phyloP scores from a whole-genome alignment of 2,888 invertebrate genomes.

The Drosophila maculinotata region DNA sequence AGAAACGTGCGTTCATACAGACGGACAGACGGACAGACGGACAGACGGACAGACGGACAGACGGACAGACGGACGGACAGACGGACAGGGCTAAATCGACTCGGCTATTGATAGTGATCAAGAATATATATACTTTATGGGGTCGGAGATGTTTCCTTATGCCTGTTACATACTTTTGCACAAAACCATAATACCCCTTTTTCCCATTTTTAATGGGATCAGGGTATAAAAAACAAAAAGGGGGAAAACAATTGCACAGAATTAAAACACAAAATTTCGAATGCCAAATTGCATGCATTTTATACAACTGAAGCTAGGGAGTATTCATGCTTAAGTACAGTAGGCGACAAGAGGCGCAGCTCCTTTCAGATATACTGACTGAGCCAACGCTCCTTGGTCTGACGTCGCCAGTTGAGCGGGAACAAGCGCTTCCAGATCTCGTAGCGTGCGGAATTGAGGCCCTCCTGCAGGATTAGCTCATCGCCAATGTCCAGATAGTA shows the following conservation, averaged over 20 bases:
- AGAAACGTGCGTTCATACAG: too few species aligned
- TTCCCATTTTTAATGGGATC: too few species aligned
- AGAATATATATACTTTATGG: too few species aligned
- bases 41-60: too few species aligned
- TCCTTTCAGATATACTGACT: slow-evolving; percentile 63
- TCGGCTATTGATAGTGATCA: too few species aligned
- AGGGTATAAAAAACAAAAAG: slow-evolving; percentile 10
- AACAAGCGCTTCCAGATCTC: slow-evolving; percentile 84
- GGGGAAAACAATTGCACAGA: slow-evolving; percentile 29
- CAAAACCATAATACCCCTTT: too few species aligned
- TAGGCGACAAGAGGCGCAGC: slow-evolving; percentile 27
- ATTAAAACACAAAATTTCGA: slow-evolving; percentile 36
- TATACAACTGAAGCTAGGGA: slow-evolving; percentile 14
- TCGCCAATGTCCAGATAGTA: slow-evolving; percentile 83
- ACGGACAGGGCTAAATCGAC: too few species aligned
- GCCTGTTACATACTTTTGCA: too few species aligned
- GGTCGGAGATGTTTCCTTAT: too few species aligned
- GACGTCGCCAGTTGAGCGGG: slow-evolving; percentile 83
- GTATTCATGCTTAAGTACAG: slow-evolving; percentile 54
- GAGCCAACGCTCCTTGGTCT: slow-evolving; percentile 70
- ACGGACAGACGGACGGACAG: too few species aligned
- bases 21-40: too few species aligned
- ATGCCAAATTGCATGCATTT: slow-evolving; percentile 59
- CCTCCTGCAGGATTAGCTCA: slow-evolving; percentile 78
- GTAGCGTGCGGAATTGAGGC: slow-evolving; percentile 82